Evolutionary conservation across 2,888 invertebrate species (phyloP).

Genomic region (Tanytarsus gracilentus): DNA sequence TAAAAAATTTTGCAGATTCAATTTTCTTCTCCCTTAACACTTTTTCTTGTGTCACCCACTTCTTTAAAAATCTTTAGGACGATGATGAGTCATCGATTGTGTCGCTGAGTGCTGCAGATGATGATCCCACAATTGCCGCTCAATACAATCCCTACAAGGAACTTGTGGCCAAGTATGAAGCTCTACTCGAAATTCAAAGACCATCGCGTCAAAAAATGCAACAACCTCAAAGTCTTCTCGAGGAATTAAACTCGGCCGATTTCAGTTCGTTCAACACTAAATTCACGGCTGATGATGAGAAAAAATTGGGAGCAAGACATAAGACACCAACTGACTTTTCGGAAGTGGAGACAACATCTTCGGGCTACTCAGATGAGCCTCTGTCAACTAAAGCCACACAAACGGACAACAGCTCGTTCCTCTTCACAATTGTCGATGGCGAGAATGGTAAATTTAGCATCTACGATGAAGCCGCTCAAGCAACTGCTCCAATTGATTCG

Average conservation of each 20-base stretch:
- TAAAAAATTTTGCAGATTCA: no score
- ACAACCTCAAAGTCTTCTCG: slow-evolving; percentile 50
- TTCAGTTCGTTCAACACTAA: slow-evolving; percentile 56
- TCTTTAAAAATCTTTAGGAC: slow-evolving; percentile 11
- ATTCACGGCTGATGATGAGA: slow-evolving; percentile 56
- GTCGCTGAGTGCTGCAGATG: slow-evolving; percentile 34
- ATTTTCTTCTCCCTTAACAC: no score
- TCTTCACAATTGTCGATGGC: slow-evolving; percentile 77
- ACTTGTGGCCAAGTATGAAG: slow-evolving; percentile 77
- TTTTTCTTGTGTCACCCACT: no score
- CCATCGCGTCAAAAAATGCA: slow-evolving; percentile 49
- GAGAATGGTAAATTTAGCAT: slow-evolving; percentile 72
- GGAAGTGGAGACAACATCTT: slow-evolving; percentile 76
- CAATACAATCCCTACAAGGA: slow-evolving; percentile 65
- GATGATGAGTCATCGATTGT: slow-evolving; percentile 30
- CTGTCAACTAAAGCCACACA: slow-evolving; percentile 75
- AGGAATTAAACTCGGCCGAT: slow-evolving; percentile 68
- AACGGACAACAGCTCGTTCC: slow-evolving; percentile 67
- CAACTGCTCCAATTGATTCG: slow-evolving; percentile 68
- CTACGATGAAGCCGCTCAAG: slow-evolving; percentile 58
- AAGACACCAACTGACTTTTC: slow-evolving; percentile 74
- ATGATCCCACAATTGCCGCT: slow-evolving; percentile 33
- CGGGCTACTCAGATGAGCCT: slow-evolving; percentile 69
- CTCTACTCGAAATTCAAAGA: slow-evolving; percentile 65
- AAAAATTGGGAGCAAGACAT: slow-evolving; percentile 42